Conservation (phyloP, 2,888 invertebrate species). For the Polylopha cassiicola region DNA sequence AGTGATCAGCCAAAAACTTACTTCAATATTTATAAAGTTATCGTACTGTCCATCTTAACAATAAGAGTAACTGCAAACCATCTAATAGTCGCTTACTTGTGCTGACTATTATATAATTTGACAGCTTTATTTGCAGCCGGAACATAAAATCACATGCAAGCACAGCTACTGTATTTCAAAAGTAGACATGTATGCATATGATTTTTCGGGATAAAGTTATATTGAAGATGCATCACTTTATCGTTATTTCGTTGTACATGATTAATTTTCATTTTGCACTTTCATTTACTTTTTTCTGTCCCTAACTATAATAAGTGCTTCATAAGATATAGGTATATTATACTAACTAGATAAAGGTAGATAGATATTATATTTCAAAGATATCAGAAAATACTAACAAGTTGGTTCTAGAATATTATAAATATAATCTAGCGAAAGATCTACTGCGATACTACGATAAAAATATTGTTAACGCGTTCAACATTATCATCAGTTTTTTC, state of each 20-base stretch:
- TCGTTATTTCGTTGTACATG: conserved; percentile 17
- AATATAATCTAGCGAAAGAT: conserved; percentile 17
- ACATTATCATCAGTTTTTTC: no score
- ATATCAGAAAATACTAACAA: conserved; percentile 16
- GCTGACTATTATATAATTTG: conserved; percentile 46
- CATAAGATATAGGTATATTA: conserved; percentile 11
- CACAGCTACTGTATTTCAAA: conserved; percentile 30
- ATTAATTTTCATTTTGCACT: conserved; percentile 21
- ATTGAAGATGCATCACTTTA: conserved; percentile 27
- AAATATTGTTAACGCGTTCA: conserved; percentile 5
- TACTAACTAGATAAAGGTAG: no score
- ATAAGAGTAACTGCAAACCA: conserved; percentile 47
- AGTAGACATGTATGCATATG: conserved; percentile 38
- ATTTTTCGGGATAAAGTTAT: conserved; percentile 34
- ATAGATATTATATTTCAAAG: no score
- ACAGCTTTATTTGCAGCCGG: conserved; percentile 46
- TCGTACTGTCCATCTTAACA: conserved; percentile 72
- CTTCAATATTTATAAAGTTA: conserved; percentile 36
- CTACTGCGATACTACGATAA: conserved; percentile 13
- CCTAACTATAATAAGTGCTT: no score
- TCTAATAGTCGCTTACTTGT: conserved; percentile 39
- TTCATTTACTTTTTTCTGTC: conserved; percentile 17
- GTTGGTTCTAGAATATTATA: conserved; percentile 14
- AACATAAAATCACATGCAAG: conserved; percentile 42
- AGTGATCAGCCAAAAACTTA: conserved; percentile 63